Evolutionary conservation across 1,140 invertebrate species (phyloP), one percentile per base, ranked within the genome.

Genomic region (Steinernema feltiae): DNA sequence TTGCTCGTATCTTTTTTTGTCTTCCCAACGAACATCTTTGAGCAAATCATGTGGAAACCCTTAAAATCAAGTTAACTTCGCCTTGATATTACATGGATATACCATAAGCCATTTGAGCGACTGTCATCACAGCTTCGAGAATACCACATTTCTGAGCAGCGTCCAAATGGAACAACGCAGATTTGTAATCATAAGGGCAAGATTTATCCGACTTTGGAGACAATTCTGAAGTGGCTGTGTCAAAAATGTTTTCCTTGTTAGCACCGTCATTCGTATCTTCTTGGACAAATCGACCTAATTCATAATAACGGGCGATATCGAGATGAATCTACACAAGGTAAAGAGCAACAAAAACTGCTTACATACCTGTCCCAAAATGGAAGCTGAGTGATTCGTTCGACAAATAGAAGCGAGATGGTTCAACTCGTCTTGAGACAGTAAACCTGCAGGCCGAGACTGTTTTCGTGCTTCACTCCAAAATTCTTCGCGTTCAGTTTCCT

Each of bases 271-370:
- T 79, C 71, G 84, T 82, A 29, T 80, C 83, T 17, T 83, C 81
- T 17, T 76, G 1, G 3, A 80, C 76, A 81, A 90, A 90, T 29
- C 90, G 85, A 27, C 89, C 89, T 0, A 89, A 74, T 82, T 90
- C 90, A 80, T 90, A 88, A 81, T 90, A 90, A 76, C 89, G 88
- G 15, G 89, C 88, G 79, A 90, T 82, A 76, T 90, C 90, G 76
- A 90, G 87, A 82, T 90, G 90, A 77, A 90, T 87, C 87, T 63
- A 27, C 15, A 63, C 3, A n/a, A 3, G 3, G 53, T n/a, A 27
- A 63, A 63, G 53, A 27, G 7, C 53, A 7, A 12, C 15, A 63
- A 63, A 27, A 63, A 41, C 35, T 7, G 18, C 35, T 63, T 27
- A 46, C 53, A 17, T 15, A 63, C 53, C 24, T 90, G 82, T 69